These are phyloP conservation scores for Disparrhopalites patrizii DNA, from an alignment of 2,888 invertebrate species.

Conservation along the genomic window DNA sequence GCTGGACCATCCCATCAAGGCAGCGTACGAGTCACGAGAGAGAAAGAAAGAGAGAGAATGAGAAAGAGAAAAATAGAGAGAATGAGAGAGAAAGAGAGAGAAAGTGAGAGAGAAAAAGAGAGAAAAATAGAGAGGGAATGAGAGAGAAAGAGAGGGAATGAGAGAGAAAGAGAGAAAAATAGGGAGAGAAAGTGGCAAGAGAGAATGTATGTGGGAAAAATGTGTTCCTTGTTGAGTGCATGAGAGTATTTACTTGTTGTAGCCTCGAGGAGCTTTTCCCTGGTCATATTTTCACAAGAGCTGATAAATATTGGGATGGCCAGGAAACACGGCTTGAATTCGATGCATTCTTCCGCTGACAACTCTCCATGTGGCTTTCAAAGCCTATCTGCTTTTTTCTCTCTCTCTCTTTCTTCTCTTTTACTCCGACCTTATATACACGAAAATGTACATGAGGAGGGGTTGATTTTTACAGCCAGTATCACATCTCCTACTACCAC, in stretches of 20 bases:
- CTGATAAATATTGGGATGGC: constrained; percentile 9
- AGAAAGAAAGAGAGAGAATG: not conserved
- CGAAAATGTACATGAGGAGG: too few relatives aligned
- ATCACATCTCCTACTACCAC: too few relatives aligned
- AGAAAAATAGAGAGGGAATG: too few relatives aligned
- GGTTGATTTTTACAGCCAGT: too few relatives aligned
- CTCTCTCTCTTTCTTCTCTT: too few relatives aligned
- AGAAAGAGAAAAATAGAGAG: too few relatives aligned
- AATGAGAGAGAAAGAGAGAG: too few relatives aligned
- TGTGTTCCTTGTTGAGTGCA: constrained; percentile 15
- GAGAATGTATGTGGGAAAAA: constrained; percentile 16
- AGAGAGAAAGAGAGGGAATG: not conserved
- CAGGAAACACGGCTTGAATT: constrained; percentile 7
- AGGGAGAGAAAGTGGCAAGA: not conserved
- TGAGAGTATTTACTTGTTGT: constrained; percentile 21
- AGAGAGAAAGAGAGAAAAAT: not conserved
- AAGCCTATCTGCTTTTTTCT: not conserved
- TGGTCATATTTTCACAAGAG: constrained; percentile 9
- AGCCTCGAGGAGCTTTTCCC: constrained; percentile 14
- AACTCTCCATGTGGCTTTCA: not conserved
- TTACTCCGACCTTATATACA: too few relatives aligned
- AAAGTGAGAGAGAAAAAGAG: too few relatives aligned
- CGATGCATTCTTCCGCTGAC: constrained; percentile 8
- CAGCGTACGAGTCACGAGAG: not conserved
- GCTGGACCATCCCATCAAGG: too few relatives aligned